These are phyloP conservation scores for Allygus modestus DNA, from an alignment of 2,888 invertebrate genomes.

Conservation along the genomic window DNA sequence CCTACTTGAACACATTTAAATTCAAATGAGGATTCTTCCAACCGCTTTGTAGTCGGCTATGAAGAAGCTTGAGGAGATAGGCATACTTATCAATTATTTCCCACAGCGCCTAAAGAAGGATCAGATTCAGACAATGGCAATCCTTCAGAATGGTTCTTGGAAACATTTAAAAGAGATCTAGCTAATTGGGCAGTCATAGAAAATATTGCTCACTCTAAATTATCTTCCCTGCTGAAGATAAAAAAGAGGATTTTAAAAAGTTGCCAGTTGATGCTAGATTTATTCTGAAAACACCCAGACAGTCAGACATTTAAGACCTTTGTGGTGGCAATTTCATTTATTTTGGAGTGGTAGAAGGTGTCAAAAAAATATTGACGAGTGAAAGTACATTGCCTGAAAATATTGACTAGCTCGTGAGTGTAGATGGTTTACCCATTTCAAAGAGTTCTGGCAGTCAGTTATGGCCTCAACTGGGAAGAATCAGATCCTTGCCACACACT, in stretches of 20 bases:
- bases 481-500: neutral
- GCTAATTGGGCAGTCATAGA: conserved; percentile 2
- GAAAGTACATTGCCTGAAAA: neutral
- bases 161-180: conserved; percentile 7
- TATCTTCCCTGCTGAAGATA: neutral
- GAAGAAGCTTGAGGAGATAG: neutral
- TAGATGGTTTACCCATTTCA: conserved; percentile 33
- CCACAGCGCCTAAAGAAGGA: neutral
- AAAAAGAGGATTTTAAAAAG: conserved; percentile 6
- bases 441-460: conserved; percentile 38
- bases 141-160: neutral
- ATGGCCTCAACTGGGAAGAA: conserved; percentile 31
- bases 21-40: neutral
- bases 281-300: conserved; percentile 4
- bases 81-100: neutral
- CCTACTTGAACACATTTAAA: neutral
- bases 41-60: neutral
- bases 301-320: neutral
- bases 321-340: conserved; percentile 12
- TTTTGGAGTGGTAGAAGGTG: neutral
- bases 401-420: neutral
- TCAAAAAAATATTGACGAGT: neutral
- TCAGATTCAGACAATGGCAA: neutral
- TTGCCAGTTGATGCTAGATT: neutral
- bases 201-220: conserved; percentile 9